Evolutionary conservation across 1,140 invertebrate genomes (phyloP), one percentile per base, ranked within the genome.

Genomic region (Brachionus rubens): DNA sequence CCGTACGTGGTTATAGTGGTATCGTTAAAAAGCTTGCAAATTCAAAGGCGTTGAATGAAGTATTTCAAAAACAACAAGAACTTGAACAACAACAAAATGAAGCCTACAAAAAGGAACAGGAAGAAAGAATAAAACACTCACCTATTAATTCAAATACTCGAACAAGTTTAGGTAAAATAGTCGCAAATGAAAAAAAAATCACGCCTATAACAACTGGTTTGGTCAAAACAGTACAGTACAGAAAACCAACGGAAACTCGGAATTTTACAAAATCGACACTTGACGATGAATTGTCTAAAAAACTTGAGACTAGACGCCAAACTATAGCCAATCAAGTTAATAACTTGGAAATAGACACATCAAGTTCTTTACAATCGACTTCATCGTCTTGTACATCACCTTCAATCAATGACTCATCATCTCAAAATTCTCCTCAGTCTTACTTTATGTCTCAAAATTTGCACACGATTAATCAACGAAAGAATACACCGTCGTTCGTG

Each of bases 361-460:
- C 52, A 16, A 72, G 36, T 28, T 72, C 68, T 14, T 28, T 48
- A 24, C 16, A 28, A 43, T 65, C 68, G 3, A 19, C 24, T 24
- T n/a, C n/a, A n/a, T 70, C 47, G n/a, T 50, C 16, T 30, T 28
- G 47, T 30, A 50, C 46, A 30, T 72, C 68, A 9, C 59, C 59
- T 10, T 65, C 59, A 24, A 43, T 43, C 43, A 28, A 65, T 14
- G 21, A 33, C 10, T 43, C 36, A 10, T 65, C 59, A 59, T 28
- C 54, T 6, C 59, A 41, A 5, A 65, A 43, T 10, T 65, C 59
- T 5, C 59, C 59, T 3, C 59, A 65, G 24, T 41, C 54, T 33
- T 59, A 59, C 16, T 59, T 59, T n/a, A 59, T 59, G 54, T 59
- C 54, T 5, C 59, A 72, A 54, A 50, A 72, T 72, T 48, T 72